These are phyloP conservation scores for Spinus olivaceus DNA, from an alignment of 2,797 vertebrate genomes.

Conservation along the genomic window DNA sequence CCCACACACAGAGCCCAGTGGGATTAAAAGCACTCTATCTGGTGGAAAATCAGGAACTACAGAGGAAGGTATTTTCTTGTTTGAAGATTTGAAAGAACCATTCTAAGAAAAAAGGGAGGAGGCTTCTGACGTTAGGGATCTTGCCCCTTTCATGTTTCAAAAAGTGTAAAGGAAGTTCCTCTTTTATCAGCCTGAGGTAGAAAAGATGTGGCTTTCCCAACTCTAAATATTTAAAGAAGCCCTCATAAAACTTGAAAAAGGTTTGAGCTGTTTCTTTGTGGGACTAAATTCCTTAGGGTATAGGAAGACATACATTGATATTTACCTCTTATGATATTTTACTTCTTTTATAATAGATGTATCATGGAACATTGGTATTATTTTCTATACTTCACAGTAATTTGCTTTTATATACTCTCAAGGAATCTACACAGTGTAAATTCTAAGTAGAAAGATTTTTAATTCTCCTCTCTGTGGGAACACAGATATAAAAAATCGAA, in stretches of 20 bases:
- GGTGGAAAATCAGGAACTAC: neutral
- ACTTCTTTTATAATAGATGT: conserved; percentile 34
- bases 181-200: conserved; percentile 50
- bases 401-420: conserved; percentile 32
- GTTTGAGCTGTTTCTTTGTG: conserved; percentile 46
- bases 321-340: conserved; percentile 52
- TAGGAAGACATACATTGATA: conserved; percentile 31
- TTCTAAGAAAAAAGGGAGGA: conserved; percentile 23
- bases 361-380: neutral
- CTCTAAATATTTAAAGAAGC: conserved; percentile 71
- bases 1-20: neutral
- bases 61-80: conserved; percentile 25
- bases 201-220: conserved; percentile 24
- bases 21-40: neutral
- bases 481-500: neutral
- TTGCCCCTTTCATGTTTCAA: conserved; percentile 52
- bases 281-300: conserved; percentile 33
- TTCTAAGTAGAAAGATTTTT: conserved; percentile 10
- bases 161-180: conserved; percentile 42
- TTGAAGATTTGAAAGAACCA: conserved; percentile 48
- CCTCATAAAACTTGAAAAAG: conserved; percentile 44
- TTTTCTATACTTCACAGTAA: conserved; percentile 5
- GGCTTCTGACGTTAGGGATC: conserved; percentile 31
- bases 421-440: neutral
- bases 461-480: neutral